Evolutionary conservation across 1,140 invertebrate genomes (phyloP), one percentile per base, ranked within the genome.

Genomic region (Drosophila bipectinata): DNA sequence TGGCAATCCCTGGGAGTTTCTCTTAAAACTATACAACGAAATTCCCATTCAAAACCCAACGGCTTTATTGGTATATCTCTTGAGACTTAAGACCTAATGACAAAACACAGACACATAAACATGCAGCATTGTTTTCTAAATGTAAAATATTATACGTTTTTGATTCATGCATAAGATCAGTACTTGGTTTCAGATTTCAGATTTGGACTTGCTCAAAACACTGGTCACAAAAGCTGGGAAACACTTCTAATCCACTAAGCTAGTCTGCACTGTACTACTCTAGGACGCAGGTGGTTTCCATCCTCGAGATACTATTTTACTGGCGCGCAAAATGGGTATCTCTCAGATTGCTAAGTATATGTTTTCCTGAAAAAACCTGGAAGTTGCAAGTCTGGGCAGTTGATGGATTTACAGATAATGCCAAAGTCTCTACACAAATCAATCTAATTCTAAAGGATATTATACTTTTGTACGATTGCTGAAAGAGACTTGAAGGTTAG

Each of bases 341-440:
- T 57, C 74, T 55, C 61, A 79, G 90, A 91, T 81, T 34, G 57
- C 55, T 63, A 44, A 14, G 18, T 30, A 55, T 10, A 48, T 47
- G 6, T 58, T 44, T 58, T 66, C 60, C 68, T 81, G 81, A 87
- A 87, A 90, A 90, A 90, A 83, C 79, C 73, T 83, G 60, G 87
- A 91, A 91, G 90, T 66, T 89, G 81, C 90, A 91, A 91, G 90
- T 91, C 90, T 91, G 90, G 90, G 84, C 90, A 91, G 84, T 80
- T 90, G 90, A 91, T 91, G 90, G 90, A 91, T 77, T 54, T 91
- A 91, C 84, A 90, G 72, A 75, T 66, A 51, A 67, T 67, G 79
- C 83, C 83, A 73, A 74, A 52, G 53, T 67, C 53, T 57, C 12
- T 45, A 34, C 14, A 7, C 1, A 21, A 30, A 30, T 58, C 12